phyloP scores from a whole-genome alignment of 2,113 vertebrate genomes.

The Desmodus rotundus region DNA sequence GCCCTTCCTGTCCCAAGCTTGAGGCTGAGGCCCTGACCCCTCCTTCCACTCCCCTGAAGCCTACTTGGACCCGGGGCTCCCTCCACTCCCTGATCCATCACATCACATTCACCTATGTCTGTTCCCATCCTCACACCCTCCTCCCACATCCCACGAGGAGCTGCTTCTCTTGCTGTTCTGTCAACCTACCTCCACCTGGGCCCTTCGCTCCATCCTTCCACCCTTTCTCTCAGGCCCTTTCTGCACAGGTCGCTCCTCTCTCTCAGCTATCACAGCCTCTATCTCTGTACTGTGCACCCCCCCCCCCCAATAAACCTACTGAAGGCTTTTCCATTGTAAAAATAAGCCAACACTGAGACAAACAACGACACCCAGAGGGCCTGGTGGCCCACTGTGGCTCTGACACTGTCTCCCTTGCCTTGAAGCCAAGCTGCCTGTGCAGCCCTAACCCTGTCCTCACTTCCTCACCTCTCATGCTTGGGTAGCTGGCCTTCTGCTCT shows the following conservation, averaged over 20 bases:
- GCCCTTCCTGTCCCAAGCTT: not conserved
- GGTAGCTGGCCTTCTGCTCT: not conserved
- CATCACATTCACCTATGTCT: accelerated
- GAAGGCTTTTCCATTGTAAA: not conserved
- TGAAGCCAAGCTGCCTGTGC: not conserved
- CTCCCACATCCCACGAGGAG: no score
- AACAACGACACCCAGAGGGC: accelerated
- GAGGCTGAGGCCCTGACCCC: not conserved
- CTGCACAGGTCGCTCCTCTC: not conserved
- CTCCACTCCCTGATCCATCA: not conserved
- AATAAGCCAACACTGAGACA: not conserved
- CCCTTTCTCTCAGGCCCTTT: not conserved
- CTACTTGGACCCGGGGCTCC: not conserved
- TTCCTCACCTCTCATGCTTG: not conserved
- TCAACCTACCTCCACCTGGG: not conserved
- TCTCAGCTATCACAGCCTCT: not conserved
- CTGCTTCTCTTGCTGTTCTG: not conserved
- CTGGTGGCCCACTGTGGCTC: not conserved
- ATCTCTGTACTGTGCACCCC: not conserved
- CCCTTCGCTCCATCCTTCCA: not conserved
- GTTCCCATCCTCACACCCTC: no score
- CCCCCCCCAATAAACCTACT: not conserved
- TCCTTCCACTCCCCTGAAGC: not conserved
- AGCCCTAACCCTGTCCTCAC: not conserved
- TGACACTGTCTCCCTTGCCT: not conserved